Base-by-base conservation (phyloP, 1,140 invertebrate genomes). In the Hermatobates lingyangjiaoensis region DNA sequence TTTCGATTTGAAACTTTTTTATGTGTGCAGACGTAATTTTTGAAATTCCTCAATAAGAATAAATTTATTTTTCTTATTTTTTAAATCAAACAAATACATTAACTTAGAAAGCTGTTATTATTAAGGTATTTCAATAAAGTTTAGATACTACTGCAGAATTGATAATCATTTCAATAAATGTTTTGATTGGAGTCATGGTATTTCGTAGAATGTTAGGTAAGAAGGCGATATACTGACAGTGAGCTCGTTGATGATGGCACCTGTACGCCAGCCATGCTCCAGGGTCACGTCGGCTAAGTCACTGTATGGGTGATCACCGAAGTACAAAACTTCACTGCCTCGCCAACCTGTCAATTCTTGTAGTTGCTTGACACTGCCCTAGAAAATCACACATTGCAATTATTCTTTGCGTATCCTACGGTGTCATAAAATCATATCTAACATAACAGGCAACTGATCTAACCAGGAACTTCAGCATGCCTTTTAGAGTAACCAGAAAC, bases 221-320 rank as follows among this genome's bases (percentile, higher is more conserved):
- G n/a, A n/a, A n/a, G n/a, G n/a, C n/a, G n/a, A n/a, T n/a, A n/a
- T 44, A 62, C 63, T 66, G 65, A 88, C 83, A 42, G 76, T 80
- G 18, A 96, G 68, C 69, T 98, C 93, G 56, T 85, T 87, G 47
- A 98, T 94, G 50, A 98, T 96, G n/a, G 93, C 93, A 2, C 91
- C 92, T 7, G 94, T 98, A 60, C 90, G 76, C 92, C 93, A 97
- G 23, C 92, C 91, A 68, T 95, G 88, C 64, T 93, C 83, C 10
- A 97, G 68, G 1, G 91, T 95, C 2, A 93, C 87, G 71, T 97
- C 93, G 2, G 92, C 93, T 50, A 98, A 71, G 70, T 98, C 94
- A 62, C 83, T 92, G 69, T 96, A 97, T 0, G 94, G 90, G 73
- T 97, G 93, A 71, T 97, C 93, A 0, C 93, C 94, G 70, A 96